Base-by-base conservation (phyloP, 1,140 invertebrate species). In the Matsumurasca onukii region DNA sequence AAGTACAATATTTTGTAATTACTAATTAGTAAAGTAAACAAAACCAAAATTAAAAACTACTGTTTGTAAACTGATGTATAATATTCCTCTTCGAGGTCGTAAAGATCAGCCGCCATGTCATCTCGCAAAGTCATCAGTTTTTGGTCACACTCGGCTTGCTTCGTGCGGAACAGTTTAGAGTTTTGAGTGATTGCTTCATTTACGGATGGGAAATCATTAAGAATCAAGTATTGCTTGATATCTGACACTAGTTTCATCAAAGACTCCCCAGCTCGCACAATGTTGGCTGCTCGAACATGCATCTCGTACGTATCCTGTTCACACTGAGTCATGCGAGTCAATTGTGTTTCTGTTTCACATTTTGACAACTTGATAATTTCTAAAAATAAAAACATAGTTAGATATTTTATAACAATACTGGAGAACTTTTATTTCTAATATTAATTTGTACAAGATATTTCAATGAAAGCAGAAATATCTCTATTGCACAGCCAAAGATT, bases 11-110 rank as follows among this genome's bases (percentile, higher is more conserved):
- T 9, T 45, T 17, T 45, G 34, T 12, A 45, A 17, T 57, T 31
- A 25, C 13, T 63, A 31, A 63, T 5, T 13, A 31, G 25, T 31
- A 29, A 45, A 31, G 17, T 13, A 63, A 15, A 34, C 30, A 57
- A 15, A 34, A 45, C 31, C 9, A 65, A 13, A 48, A 59, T 29
- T 24, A 69, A 64, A 29, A 52, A 64, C 59, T 62, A 68, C 31
- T 79, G 91, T 82, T 98, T 98, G 80, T 94, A 96, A 74, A 92
- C 89, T 71, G 95, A 97, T 3, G 92, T 96, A 78, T 97, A 98
- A 81, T 98, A 98, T 84, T 98, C 97, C 82, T 98, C 95, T 85
- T 98, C 96, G 45, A 98, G 81, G 81, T 98, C 96, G 82, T 95
- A 97, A 0, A 98, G 82, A 82, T 98, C 95, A 55, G 92, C 89